Conservation (phyloP, 2,888 invertebrate species). For the Lymantria monacha region DNA sequence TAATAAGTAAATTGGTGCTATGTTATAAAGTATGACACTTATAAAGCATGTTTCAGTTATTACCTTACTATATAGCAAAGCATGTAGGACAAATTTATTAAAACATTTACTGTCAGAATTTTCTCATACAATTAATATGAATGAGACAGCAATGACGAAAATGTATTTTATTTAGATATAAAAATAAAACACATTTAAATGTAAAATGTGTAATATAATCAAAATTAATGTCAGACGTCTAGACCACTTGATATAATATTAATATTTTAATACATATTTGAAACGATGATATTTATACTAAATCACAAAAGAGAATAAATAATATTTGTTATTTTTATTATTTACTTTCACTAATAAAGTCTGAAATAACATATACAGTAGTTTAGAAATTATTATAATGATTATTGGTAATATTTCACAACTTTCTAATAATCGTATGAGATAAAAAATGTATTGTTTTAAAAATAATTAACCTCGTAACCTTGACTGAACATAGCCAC, state of each 20-base stretch:
- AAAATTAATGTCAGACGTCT: slow-evolving; percentile 4
- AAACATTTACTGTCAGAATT: no score
- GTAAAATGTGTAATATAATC: slow-evolving; percentile 5
- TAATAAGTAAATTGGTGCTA: neutral
- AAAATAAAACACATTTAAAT: neutral
- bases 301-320: slow-evolving; percentile 35
- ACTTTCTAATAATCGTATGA: slow-evolving; percentile 1
- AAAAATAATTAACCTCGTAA: neutral
- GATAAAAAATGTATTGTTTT: neutral
- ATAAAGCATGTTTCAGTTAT: neutral
- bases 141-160: neutral
- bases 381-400: slow-evolving; percentile 9
- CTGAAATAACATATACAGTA: slow-evolving; percentile 12
- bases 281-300: slow-evolving; percentile 14
- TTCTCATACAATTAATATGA: neutral
- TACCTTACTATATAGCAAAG: no score
- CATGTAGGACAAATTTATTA: no score
- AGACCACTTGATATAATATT: slow-evolving; percentile 4
- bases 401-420: neutral
- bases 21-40: neutral
- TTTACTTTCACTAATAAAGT: slow-evolving; percentile 31
- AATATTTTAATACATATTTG: neutral
- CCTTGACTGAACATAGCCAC: neutral
- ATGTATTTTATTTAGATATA: neutral
- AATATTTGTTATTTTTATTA: slow-evolving; percentile 21